Base-by-base conservation (phyloP, 1,140 invertebrate species). In the Saccostrea echinata region DNA sequence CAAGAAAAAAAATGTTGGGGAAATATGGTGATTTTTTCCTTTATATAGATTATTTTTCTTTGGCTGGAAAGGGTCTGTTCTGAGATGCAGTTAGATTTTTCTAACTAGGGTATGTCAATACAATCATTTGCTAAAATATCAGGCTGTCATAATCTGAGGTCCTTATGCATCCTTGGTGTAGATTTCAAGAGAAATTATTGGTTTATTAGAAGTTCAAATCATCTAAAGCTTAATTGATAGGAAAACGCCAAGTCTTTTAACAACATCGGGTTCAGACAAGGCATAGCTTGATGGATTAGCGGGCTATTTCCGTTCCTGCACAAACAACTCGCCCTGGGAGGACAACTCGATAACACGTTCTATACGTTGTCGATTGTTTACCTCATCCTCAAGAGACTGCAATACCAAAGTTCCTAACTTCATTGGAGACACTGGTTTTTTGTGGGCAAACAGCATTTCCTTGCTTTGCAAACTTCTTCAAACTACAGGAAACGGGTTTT, bases 351-450 rank as follows among this genome's bases (percentile, higher is more conserved):
- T 81, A 2, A 30, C 24, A 12, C 27, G 18, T n/a, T 30, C 30
- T 53, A 30, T 35, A 16, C 21, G 12, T 3, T 55, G 21, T 43
- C 55, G 21, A 3, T 80, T 18, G 13, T 68, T 76, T 83, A 93
- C 92, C 92, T 93, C 91, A 71, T 93, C 91, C 82, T 92, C 92
- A 53, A 93, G 84, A 80, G 91, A 91, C 85, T 92, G 91, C 55
- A 93, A 89, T 57, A 93, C 91, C 86, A 93, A 89, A 33, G 91
- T 92, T 86, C 91, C 92, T 55, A 93, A 88, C 87, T 91, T 91
- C 91, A 93, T 93, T 88, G 85, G 88, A 27, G 52, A 80, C 53
- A 52, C 83, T 84, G 84, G 43, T 55, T 64, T 64, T 64, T 86
- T 84, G 68, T 86, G 53, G 64, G 84, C 24, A 52, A 24, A 51